Evolutionary conservation across 1,140 invertebrate genomes (phyloP).

Genomic region (Pentalonia nigronervosa): DNA sequence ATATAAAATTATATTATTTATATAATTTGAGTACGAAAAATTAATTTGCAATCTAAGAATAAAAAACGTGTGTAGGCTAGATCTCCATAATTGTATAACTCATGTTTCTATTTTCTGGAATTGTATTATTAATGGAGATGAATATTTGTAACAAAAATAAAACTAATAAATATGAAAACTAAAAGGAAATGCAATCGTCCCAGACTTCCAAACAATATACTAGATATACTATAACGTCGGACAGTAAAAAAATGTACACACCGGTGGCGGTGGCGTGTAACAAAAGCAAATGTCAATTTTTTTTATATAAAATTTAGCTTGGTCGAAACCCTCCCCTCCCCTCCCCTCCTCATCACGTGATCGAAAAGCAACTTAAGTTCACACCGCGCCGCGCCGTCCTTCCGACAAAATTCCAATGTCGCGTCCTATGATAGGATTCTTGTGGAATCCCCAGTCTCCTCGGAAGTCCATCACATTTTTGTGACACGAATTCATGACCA

Average conservation of each 20-base stretch:
- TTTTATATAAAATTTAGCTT: not conserved
- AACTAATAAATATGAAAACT: not conserved
- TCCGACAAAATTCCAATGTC: not conserved
- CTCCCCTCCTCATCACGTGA: not conserved
- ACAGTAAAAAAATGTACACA: not conserved
- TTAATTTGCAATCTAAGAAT: not conserved
- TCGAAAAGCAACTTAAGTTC: not conserved
- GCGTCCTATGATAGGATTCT: not conserved
- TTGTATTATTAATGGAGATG: not conserved
- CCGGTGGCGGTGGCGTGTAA: not conserved
- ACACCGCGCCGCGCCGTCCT: too few relatives aligned
- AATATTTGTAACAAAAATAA: not conserved
- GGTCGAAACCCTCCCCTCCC: not conserved
- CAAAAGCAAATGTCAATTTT: not conserved
- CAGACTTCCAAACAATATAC: not conserved
- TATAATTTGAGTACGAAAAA: not conserved
- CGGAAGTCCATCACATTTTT: not conserved
- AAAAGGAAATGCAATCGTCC: not conserved
- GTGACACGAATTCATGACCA: not conserved
- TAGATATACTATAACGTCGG: not conserved
- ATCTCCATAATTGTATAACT: not conserved
- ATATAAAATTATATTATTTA: not conserved
- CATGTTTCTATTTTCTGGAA: too few relatives aligned
- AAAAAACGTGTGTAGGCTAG: not conserved
- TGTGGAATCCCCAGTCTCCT: too few relatives aligned